These are phyloP conservation scores for Leptocoma aspasia DNA, from an alignment of 2,113 vertebrate species.

Conservation along the genomic window DNA sequence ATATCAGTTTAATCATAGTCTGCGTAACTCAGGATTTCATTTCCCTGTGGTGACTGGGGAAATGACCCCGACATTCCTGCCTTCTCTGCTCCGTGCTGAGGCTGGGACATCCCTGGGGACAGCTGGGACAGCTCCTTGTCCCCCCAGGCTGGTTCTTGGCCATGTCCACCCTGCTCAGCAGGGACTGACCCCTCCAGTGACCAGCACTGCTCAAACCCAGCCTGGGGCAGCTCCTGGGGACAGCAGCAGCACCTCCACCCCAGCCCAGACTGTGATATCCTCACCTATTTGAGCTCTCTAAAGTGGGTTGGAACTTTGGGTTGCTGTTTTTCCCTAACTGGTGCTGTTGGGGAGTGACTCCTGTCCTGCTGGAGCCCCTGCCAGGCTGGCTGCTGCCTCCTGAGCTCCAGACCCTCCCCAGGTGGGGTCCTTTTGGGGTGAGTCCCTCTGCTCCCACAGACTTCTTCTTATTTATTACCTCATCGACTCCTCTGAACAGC, in stretches of 20 bases:
- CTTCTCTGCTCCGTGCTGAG: not conserved
- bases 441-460: not conserved
- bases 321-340: not conserved
- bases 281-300: not conserved
- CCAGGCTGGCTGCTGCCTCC: not conserved
- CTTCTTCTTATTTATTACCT: not conserved
- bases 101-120: not conserved
- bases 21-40: too few species aligned
- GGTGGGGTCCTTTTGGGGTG: not conserved
- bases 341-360: not conserved
- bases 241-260: not conserved
- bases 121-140: not conserved
- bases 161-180: not conserved
- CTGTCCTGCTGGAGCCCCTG: not conserved
- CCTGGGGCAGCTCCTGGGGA: not conserved
- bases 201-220: not conserved
- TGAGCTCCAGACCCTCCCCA: fast-evolving
- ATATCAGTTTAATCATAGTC: too few species aligned
- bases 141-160: not conserved
- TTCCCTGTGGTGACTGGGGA: not conserved
- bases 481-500: not conserved
- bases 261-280: not conserved
- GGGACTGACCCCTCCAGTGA: not conserved
- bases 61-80: not conserved
- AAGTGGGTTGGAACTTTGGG: not conserved